Conservation (phyloP, 2,888 invertebrate species). For the Drosophila flavopinicola region DNA sequence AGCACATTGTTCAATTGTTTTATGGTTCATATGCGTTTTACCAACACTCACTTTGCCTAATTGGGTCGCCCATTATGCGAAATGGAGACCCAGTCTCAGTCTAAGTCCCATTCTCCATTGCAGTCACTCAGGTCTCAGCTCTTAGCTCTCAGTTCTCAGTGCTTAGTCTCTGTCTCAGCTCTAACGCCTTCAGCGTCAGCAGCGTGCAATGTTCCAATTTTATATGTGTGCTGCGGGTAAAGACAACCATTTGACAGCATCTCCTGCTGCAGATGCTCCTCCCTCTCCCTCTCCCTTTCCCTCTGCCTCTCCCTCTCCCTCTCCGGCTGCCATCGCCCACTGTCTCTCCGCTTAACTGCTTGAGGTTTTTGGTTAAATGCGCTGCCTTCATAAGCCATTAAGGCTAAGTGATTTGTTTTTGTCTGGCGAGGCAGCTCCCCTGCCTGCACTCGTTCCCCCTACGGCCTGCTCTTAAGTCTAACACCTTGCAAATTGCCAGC, state of each 20-base stretch:
- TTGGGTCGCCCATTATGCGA: constrained; percentile 82
- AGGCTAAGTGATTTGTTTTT: constrained; percentile 83
- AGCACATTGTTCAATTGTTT: constrained; percentile 78
- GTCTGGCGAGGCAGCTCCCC: constrained; percentile 49
- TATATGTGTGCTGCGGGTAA: constrained; percentile 43
- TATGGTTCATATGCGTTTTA: constrained; percentile 78
- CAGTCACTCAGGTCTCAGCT: constrained; percentile 4
- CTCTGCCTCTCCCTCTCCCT: constrained; percentile 3
- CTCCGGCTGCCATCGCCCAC: constrained; percentile 36
- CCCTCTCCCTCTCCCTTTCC: neutral
- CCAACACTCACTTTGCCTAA: constrained; percentile 80
- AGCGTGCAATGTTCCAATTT: constrained; percentile 70
- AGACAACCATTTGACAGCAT: constrained; percentile 77
- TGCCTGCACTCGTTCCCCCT: neutral
- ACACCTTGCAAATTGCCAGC: constrained; percentile 74
- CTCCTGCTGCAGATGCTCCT: constrained; percentile 7
- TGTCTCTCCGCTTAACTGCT: constrained; percentile 66
- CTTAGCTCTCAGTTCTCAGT: constrained; percentile 7
- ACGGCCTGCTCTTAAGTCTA: constrained; percentile 50
- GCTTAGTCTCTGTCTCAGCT: constrained; percentile 4
- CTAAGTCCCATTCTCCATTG: constrained; percentile 14
- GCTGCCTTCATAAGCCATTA: constrained; percentile 81
- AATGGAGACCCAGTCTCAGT: constrained; percentile 41
- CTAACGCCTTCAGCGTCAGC: constrained; percentile 28
- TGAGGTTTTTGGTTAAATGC: constrained; percentile 81